Percentiles rank a stretch among this genome's conserved stretches.
phyloP scores from a whole-genome alignment of 2,113 vertebrate genomes.

The Gila orcuttii region DNA sequence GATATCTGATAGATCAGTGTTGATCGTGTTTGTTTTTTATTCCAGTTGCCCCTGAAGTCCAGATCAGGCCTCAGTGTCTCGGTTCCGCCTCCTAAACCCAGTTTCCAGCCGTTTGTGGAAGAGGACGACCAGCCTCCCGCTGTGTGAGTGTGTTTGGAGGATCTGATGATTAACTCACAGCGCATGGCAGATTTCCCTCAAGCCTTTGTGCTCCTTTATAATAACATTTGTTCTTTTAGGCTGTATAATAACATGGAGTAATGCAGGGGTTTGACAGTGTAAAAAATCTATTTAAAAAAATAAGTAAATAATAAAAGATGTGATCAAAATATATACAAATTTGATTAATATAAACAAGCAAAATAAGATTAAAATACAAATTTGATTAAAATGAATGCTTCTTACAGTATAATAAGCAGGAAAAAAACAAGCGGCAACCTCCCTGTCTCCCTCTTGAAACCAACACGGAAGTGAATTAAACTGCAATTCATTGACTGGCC shows the following conservation, averaged over 20 bases:
- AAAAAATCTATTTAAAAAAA: no score
- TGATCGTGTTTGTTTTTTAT: neutral
- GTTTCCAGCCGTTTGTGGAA: constrained; percentile 91
- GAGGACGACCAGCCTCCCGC: constrained; percentile 83
- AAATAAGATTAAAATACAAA: neutral
- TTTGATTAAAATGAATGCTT: neutral
- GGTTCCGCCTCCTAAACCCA: constrained; percentile 73
- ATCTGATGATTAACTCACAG: neutral
- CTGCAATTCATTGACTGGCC: no score
- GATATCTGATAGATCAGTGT: neutral
- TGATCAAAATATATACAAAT: neutral
- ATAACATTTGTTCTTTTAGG: neutral
- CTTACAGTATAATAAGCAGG: neutral
- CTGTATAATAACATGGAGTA: no score
- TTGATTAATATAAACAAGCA: neutral
- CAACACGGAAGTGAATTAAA: no score
- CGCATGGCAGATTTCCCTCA: neutral
- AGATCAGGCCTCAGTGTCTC: constrained; percentile 63
- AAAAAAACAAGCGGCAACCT: no score
- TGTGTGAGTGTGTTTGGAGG: constrained; percentile 81
- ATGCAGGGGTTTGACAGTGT: no score
- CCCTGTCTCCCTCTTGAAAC: no score
- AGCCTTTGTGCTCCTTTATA: neutral
- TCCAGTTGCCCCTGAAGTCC: constrained; percentile 72
- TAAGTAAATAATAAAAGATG: no score